A percentile compares a stretch with the other conserved stretches of the same genome.
phyloP scores from a whole-genome alignment of 2,113 vertebrate genomes.

The Triplophysa tibetana region DNA sequence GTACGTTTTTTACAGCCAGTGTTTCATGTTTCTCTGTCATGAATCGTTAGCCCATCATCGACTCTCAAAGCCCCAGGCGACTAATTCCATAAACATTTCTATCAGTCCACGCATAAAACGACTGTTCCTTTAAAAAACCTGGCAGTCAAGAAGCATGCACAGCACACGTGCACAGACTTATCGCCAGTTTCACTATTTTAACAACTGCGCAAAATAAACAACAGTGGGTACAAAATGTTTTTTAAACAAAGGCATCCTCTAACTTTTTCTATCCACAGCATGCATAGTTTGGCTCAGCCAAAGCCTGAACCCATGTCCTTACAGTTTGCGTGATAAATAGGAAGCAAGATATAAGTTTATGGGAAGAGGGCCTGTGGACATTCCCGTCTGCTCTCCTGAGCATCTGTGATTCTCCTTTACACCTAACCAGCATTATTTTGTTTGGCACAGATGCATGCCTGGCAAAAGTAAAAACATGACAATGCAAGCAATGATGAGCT shows the following conservation, averaged over 20 bases:
- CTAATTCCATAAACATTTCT: background rate
- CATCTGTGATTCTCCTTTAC: background rate
- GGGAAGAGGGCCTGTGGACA: conserved; percentile 5
- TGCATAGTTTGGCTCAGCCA: background rate
- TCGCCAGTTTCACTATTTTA: too few relatives aligned
- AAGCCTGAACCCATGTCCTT: background rate
- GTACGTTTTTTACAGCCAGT: background rate
- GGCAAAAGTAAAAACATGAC: background rate
- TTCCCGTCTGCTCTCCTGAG: conserved; percentile 32
- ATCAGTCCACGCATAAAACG: background rate
- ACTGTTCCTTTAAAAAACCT: background rate
- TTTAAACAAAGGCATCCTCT: background rate
- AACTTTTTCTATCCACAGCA: background rate
- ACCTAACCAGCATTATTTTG: conserved; percentile 10
- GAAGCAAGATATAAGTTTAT: conserved; percentile 21
- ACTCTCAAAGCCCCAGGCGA: background rate
- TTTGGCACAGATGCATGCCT: background rate
- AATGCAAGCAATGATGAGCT: background rate
- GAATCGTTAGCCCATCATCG: background rate
- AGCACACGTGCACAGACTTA: background rate
- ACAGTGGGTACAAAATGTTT: background rate
- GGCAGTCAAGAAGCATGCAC: background rate
- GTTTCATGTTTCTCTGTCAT: background rate
- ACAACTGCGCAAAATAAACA: background rate
- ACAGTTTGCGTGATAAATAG: background rate